Evolutionary conservation across 2,797 vertebrate genomes (phyloP), one percentile per base, ranked within the genome.

Genomic region (Strix occidentalis): DNA sequence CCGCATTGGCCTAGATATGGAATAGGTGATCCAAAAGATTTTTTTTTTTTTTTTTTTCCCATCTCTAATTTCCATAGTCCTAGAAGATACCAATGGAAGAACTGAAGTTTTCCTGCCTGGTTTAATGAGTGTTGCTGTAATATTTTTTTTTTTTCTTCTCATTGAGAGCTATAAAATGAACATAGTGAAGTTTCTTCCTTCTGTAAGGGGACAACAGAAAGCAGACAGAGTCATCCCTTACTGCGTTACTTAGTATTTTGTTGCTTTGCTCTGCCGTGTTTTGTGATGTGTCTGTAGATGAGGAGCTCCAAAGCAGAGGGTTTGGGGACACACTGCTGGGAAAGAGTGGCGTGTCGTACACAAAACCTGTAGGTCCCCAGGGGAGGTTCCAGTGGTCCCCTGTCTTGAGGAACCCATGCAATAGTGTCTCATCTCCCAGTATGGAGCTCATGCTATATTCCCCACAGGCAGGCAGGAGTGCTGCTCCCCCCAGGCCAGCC

Each of bases 281-380:
- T n/a, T 45, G 51, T 12, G 1, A 5, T 0, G 21, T 10, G 0
- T 10, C 20, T 18, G 63, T 2, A 15, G 51, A 37, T 10, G 60
- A 33, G 72, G 31, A n/a, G 56, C 60, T 78, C 28, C 1, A 5
- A 3, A 65, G 9, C 28, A 3, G 11, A 28, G 43, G 19, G 1
- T 35, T 0, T 65, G 64, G 64, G 75, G 25, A 16, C 18, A 7
- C 1, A 0, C 3, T 51, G 50, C 19, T 24, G 39, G 29, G 31
- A 33, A 23, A 12, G 20, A 28, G 69, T 4, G 16, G 11, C 20
- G 4, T 2, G 7, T 17, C 11, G 41, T 8, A 2, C 26, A 6
- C 35, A 26, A 20, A 39, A 21, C 9, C 35, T 25, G 0, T 1
- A 19, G 51, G 53, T 88, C 21, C 10, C 7, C 4, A 18, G 13